These are phyloP conservation scores for Dromaius novaehollandiae DNA, from an alignment of 2,113 vertebrate species.

Conservation along the genomic window DNA sequence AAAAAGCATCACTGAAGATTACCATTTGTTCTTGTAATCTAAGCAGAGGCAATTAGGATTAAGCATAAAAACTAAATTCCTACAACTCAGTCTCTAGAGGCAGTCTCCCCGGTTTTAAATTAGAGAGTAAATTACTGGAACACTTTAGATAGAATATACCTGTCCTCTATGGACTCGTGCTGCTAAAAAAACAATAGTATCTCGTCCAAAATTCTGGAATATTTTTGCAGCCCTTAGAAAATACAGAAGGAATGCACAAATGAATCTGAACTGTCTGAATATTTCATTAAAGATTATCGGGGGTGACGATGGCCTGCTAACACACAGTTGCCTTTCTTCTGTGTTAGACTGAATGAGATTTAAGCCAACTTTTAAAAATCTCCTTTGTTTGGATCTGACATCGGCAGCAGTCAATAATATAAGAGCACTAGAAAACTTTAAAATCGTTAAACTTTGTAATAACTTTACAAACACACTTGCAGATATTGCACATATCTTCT, in stretches of 20 bases:
- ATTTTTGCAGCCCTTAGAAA: not conserved
- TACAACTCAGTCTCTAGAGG: not conserved
- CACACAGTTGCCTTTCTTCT: conserved; percentile 40
- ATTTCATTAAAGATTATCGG: not conserved
- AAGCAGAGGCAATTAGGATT: conserved; percentile 47
- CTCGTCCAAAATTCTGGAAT: not conserved
- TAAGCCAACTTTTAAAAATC: conserved; percentile 64
- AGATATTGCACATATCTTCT: conserved; percentile 75
- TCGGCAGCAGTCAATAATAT: conserved; percentile 57
- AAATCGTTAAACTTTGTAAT: conserved; percentile 66
- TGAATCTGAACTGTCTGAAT: not conserved
- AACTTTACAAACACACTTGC: conserved; percentile 72
- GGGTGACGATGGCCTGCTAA: not conserved
- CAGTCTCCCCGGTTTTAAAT: not conserved
- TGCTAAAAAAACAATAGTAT: not conserved
- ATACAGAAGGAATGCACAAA: not conserved
- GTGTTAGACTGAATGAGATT: conserved; percentile 14
- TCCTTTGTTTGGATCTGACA: conserved; percentile 69
- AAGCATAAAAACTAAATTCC: conserved; percentile 9
- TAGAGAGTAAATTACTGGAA: not conserved
- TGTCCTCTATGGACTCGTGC: not conserved
- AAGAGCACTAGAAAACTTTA: conserved; percentile 58
- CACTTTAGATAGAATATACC: not conserved
- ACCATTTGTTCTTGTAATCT: conserved; percentile 32
- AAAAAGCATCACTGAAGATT: conserved; percentile 51